Evolutionary conservation across 2,888 invertebrate species (phyloP), one percentile per base, ranked within the genome.

Genomic region (Lathronympha strigana): DNA sequence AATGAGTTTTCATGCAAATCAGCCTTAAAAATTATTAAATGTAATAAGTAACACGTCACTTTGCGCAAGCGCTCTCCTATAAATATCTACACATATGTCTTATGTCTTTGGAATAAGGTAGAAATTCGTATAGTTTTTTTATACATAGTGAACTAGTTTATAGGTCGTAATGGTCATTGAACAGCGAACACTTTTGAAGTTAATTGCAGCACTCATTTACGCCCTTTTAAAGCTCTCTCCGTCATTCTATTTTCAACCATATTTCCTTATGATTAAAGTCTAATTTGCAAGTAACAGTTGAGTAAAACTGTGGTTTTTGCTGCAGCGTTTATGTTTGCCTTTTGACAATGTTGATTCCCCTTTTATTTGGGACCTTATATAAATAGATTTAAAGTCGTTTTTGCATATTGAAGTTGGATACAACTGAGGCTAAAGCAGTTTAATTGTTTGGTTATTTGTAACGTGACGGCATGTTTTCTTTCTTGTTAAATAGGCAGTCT

Each of bases 111-210:
- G 8, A 8, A 15, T 21, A 36, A 36, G 15, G 36, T 36, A 36
- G 9, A 53, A 36, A 21, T 53, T 53, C 36, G 53, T 53, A 15
- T 8, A 36, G 5, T 3, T 51, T n/a, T n/a, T 53, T 28, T 28
- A 28, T 11, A 15, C 9, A 17, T n/a, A 31, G 19, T 33, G 51
- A 21, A 23, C 13, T 25, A 15, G 13, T 21, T 51, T 45, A 54
- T 40, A 33, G 45, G 45, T 62, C 45, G 45, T 40, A 62, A 55
- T 63, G 55, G 63, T 63, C 63, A 55, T 38, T 63, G 55, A 55
- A 19, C 63, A 63, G 45, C 38, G 28, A 47, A 45, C 62, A 45
- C 51, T 40, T 50, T 13, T 53, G 23, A 21, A 15, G 23, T 28
- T 63, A 63, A 54, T 38, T 63, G 63, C n/a, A 25, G 40, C 28